These are phyloP conservation scores for Aphelenchoides besseyi DNA, from an alignment of 1,140 invertebrate genomes.

Conservation along the genomic window DNA sequence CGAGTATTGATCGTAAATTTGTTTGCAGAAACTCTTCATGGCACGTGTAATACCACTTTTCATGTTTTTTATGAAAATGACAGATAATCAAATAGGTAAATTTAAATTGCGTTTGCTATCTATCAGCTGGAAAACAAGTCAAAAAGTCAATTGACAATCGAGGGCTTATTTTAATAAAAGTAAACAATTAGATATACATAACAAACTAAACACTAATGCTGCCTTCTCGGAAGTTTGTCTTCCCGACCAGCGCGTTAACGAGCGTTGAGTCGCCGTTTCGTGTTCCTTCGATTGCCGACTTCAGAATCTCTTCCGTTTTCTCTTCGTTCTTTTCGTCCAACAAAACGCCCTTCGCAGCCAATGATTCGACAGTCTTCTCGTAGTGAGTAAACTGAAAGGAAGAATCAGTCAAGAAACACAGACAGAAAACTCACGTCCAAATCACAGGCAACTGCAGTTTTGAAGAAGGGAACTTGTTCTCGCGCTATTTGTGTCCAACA, in stretches of 20 bases:
- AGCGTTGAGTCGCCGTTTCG: constrained; percentile 66
- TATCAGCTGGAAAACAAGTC: no score
- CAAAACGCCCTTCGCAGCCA: constrained; percentile 68
- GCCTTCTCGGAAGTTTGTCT: constrained; percentile 71
- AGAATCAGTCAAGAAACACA: not conserved
- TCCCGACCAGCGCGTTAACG: constrained; percentile 70
- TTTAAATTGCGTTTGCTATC: no score
- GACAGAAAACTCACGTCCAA: constrained; percentile 65
- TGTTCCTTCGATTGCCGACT: constrained; percentile 64
- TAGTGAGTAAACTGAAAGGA: constrained; percentile 41
- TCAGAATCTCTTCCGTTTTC: constrained; percentile 38
- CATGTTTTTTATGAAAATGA: no score
- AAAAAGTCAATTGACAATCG: no score
- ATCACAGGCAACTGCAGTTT: constrained; percentile 69
- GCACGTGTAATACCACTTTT: no score
- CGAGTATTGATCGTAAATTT: no score
- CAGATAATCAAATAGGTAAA: no score
- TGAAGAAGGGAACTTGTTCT: constrained; percentile 70
- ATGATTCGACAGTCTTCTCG: constrained; percentile 66
- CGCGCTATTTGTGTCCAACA: constrained; percentile 72
- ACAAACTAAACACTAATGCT: constrained; percentile 69
- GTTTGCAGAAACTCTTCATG: no score
- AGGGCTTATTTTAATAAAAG: no score
- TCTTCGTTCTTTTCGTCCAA: constrained; percentile 65
- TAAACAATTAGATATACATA: no score